phyloP scores from a whole-genome alignment of 2,888 invertebrate species.

The Coenonympha glycerion region DNA sequence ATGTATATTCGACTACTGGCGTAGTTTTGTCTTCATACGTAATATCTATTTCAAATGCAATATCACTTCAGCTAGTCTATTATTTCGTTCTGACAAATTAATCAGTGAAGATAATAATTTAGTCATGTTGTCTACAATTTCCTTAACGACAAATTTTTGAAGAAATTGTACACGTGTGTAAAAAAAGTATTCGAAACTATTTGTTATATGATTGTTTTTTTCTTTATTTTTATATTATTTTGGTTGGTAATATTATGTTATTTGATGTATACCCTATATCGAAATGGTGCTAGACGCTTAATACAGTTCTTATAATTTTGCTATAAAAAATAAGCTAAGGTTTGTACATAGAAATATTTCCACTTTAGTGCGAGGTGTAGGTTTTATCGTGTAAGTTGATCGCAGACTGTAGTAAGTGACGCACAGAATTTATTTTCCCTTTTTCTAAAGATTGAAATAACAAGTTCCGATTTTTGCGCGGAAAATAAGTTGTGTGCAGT shows the following conservation, averaged over 20 bases:
- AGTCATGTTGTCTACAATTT: conserved; percentile 42
- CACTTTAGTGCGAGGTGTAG: conserved; percentile 29
- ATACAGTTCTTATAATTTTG: conserved; percentile 56
- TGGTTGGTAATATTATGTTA: conserved; percentile 71
- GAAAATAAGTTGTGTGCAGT: neutral
- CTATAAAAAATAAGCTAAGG: conserved; percentile 41
- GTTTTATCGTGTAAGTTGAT: conserved; percentile 7
- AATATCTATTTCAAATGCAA: conserved; percentile 50
- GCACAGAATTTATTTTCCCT: neutral
- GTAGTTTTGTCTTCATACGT: conserved; percentile 45
- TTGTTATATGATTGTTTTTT: conserved; percentile 55
- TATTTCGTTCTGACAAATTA: conserved; percentile 61
- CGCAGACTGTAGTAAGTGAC: neutral
- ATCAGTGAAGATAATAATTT: conserved; percentile 48
- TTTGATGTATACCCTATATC: conserved; percentile 65
- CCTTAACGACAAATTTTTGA: conserved; percentile 28
- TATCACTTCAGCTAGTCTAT: conserved; percentile 63
- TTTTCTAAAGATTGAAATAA: neutral
- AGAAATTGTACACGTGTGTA: conserved; percentile 27
- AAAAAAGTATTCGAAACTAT: conserved; percentile 35
- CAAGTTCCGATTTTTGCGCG: neutral
- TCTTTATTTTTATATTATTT: conserved; percentile 43
- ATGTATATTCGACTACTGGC: conserved; percentile 49
- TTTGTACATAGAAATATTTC: conserved; percentile 52
- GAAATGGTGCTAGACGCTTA: conserved; percentile 74